A percentile compares a stretch with the other conserved stretches of the same genome.
phyloP scores from a whole-genome alignment of 2,113 vertebrate species.

The Calonectris borealis region DNA sequence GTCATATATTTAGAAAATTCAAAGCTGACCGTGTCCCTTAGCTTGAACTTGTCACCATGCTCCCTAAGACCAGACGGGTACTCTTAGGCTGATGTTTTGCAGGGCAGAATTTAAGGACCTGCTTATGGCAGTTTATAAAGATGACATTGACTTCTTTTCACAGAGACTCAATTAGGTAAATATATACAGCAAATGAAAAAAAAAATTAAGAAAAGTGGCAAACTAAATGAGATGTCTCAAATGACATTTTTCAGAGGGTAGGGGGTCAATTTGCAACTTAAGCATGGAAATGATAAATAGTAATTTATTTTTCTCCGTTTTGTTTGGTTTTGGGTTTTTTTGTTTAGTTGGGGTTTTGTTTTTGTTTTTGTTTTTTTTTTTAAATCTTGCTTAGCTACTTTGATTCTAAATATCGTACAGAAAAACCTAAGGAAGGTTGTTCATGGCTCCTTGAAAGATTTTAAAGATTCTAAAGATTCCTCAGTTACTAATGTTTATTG shows the following conservation, averaged over 20 bases:
- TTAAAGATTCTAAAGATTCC: background rate
- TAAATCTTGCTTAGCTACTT: background rate
- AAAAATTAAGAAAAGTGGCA: background rate
- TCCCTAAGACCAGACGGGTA: background rate
- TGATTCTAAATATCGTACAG: background rate
- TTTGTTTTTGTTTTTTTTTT: background rate
- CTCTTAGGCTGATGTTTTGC: background rate
- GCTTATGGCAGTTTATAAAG: background rate
- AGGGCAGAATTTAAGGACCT: background rate
- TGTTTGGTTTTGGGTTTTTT: background rate
- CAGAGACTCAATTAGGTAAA: background rate
- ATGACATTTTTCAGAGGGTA: background rate
- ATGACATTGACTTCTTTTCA: background rate
- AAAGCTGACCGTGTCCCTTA: fast-evolving
- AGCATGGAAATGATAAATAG: background rate
- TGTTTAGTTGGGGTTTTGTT: background rate
- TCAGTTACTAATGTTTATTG: background rate
- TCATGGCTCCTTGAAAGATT: background rate
- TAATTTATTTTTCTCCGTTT: background rate
- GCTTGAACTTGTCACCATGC: background rate
- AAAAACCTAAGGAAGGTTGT: background rate
- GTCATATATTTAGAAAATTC: background rate
- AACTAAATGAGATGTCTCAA: background rate
- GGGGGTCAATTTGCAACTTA: background rate
- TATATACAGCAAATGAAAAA: background rate